These are phyloP conservation scores for Liasis olivaceus DNA, from an alignment of 2,797 vertebrate genomes.

Conservation along the genomic window DNA sequence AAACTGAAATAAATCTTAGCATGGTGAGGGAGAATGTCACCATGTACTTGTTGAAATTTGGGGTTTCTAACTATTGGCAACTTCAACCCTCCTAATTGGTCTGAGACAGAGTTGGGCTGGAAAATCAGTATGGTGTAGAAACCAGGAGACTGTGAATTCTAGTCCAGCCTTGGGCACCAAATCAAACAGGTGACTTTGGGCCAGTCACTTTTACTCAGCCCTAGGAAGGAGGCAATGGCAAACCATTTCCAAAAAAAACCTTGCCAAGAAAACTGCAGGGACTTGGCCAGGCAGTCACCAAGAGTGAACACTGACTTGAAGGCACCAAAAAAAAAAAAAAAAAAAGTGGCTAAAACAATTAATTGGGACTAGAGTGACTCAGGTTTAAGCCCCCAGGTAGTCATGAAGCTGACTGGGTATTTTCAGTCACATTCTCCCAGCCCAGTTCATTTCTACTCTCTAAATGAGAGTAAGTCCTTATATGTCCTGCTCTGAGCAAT, in stretches of 20 bases:
- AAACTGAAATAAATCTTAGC: too few relatives aligned
- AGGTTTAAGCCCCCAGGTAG: background rate
- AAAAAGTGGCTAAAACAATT: background rate
- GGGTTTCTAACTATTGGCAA: too few relatives aligned
- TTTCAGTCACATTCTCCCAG: background rate
- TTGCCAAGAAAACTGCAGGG: background rate
- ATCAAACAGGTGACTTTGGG: background rate
- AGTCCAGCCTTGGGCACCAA: background rate
- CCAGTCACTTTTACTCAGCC: background rate
- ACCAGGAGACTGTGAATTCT: background rate
- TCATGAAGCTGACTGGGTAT: background rate
- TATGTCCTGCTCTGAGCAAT: background rate
- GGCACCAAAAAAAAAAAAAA: background rate
- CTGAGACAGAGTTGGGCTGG: background rate
- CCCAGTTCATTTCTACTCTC: background rate
- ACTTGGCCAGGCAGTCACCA: background rate
- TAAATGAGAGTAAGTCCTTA: background rate
- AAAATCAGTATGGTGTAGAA: background rate
- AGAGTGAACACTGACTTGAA: background rate
- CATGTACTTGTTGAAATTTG: too few relatives aligned
- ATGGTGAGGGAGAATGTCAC: background rate
- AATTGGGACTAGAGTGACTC: background rate
- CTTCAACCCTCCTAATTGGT: background rate
- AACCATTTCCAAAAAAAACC: background rate
- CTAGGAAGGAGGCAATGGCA: background rate